Evolutionary conservation across 2,113 vertebrate species (phyloP), one percentile per base, ranked within the genome.

Genomic region (Phalacrocorax aristotelis): DNA sequence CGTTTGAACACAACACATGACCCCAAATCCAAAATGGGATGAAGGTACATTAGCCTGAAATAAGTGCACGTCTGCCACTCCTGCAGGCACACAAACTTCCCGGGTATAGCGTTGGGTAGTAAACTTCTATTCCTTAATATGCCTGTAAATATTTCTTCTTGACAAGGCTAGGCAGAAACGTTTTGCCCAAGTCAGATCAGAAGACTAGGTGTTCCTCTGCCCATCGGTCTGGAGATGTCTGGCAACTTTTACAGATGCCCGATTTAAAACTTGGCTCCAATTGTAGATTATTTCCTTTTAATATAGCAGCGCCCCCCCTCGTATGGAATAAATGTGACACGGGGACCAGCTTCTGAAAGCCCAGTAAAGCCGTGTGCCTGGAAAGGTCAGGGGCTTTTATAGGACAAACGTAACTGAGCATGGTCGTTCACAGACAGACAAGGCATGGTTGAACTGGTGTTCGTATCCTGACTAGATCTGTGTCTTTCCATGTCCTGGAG

Each of bases 91-190:
- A 26, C 7, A 60, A 60, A 64, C 38, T 19, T 82, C 44, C 12
- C 2, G 3, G 76, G 32, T 29, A 30, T 12, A 1, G 1, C 27
- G 2, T 3, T 51, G 36, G 36, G 27, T 11, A 57, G 12, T 3
- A 36, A 83, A 48, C 10, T 86, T 57, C 25, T 82, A 14, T 40
- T 89, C 20, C 64, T 34, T 57, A 65, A 34, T 16, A 7, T 2
- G n/a, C 21, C 30, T 55, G 7, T 21, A 68, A 49, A 34, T 49
- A 23, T 40, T 76, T 44, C 52, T 48, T 75, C 55, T 66, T 16
- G 3, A 25, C 0, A 1, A 11, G 34, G 65, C 12, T 51, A 60
- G 57, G 16, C 10, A 60, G 75, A 65, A 79, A 20, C 83, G 19
- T 38, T 34, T 22, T 51, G 11, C 12, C 48, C 46, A 20, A 77